Conservation (phyloP, 1,140 invertebrate species). For the Ganaspis sp. region DNA sequence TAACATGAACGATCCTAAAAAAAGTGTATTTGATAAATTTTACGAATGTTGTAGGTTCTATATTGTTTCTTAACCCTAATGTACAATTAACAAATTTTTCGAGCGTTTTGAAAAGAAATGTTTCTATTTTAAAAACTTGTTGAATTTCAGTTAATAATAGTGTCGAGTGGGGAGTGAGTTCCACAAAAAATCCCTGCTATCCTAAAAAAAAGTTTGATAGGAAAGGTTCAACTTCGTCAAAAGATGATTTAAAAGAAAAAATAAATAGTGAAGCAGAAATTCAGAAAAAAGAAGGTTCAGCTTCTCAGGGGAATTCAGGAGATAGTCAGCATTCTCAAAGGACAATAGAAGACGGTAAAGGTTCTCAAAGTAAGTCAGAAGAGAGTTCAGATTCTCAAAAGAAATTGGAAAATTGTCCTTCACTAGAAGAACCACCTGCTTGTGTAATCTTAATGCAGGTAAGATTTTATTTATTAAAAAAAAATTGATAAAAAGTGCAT, state of each 20-base stretch:
- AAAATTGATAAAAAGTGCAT: too few species aligned
- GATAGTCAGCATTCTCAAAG: background rate
- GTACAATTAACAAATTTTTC: too few species aligned
- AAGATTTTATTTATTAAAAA: background rate
- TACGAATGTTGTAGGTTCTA: background rate
- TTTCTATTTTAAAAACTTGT: background rate
- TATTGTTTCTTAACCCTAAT: background rate
- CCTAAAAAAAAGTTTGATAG: background rate
- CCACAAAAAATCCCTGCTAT: background rate
- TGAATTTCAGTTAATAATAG: background rate
- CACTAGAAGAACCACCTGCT: background rate
- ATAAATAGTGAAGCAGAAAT: background rate
- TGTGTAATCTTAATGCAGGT: background rate
- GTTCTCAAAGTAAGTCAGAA: background rate
- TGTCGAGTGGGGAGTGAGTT: background rate
- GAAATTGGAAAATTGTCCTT: background rate
- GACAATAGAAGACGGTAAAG: background rate
- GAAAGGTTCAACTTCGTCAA: background rate
- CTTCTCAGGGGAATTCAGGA: background rate
- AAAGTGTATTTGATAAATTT: background rate
- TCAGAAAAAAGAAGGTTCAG: background rate
- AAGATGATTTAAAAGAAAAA: background rate
- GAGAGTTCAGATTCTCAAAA: background rate
- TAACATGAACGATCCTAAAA: background rate
- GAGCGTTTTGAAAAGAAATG: too few species aligned